Base-by-base conservation (phyloP, 2,888 invertebrate genomes). In the Phasia obesa region DNA sequence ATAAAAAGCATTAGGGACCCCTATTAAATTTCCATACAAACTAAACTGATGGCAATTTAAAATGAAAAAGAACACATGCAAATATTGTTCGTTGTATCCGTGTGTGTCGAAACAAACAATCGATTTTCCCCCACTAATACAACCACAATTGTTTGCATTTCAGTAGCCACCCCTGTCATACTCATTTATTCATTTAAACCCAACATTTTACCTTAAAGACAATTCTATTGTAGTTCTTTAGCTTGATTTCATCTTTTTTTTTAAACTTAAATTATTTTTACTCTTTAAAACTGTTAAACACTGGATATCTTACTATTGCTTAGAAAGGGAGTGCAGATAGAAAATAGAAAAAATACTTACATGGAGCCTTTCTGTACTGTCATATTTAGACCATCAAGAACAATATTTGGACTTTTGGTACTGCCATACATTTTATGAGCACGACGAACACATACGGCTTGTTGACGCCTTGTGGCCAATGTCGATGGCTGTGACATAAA, bases 321-420 rank as follows among this genome's bases (percentile, higher is more conserved):
- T 9, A 49, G 35, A 35, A 25, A 62, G 25, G 1, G 17, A 53
- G 7, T n/a, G 7, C 38, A 19, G 2, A 17, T 44, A 6, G 2
- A 4, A 35, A 38, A 74, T 2, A 42, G 15, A 42, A 42, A n/a
- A 0, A 42, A 42, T 57, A 67, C 95, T 95, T 92, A 97, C 97
- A 97, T 97, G 59, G 95, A 92, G 67, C 97, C 97, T 89, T 97
- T 97, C 23, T 97, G 95, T 53, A 98, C 98, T 19, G 97, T 97
- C 96, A 98, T 97, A 89, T 97, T 97, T 71, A 98, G 93, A 25
- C 96, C 96, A 89, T 97, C 96, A 70, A 98, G 92, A 47, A 98
- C 96, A 38, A 96, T 93, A 86, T 96, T 95, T 0, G 96, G 96
- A 88, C 94, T 96, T 86, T 94, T 95, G 86, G 94, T 93, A 4